A percentile compares a stretch with the other conserved stretches of the same genome.
phyloP scores from a whole-genome alignment of 2,113 vertebrate species.

The Gorilla gorilla region DNA sequence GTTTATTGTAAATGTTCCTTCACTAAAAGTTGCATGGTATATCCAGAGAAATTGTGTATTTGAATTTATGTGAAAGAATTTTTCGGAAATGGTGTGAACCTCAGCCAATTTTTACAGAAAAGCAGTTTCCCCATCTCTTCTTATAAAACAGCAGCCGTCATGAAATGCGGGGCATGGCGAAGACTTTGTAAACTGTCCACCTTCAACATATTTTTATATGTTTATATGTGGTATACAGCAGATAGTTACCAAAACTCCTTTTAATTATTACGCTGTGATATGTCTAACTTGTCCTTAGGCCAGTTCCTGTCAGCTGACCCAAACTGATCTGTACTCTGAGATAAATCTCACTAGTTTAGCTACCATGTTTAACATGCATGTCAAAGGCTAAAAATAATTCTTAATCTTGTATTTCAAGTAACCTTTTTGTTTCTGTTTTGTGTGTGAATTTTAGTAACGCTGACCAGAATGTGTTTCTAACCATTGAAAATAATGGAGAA shows the following conservation, averaged over 20 bases:
- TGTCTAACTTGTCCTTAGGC: not conserved
- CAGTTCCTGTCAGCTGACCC: not conserved
- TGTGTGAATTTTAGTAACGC: not conserved
- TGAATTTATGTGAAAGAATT: not conserved
- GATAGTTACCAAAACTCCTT: not conserved
- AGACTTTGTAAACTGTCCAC: not conserved
- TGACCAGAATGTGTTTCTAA: not conserved
- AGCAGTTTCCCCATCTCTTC: not conserved
- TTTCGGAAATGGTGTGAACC: not conserved
- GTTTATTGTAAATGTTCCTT: not conserved
- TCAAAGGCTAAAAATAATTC: not conserved
- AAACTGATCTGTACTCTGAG: not conserved
- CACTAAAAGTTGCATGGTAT: accelerated
- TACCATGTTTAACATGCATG: not conserved
- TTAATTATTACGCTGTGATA: not conserved
- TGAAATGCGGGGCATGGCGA: not conserved
- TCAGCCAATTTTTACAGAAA: not conserved
- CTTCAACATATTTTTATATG: accelerated
- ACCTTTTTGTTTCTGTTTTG: not conserved
- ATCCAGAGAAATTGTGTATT: not conserved
- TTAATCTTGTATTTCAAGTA: not conserved
- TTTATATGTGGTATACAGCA: not conserved
- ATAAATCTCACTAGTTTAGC: not conserved
- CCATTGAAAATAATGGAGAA: not conserved
- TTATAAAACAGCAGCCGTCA: not conserved